These are phyloP conservation scores for Melipona bicolor DNA, from an alignment of 2,888 invertebrate species.

Conservation along the genomic window DNA sequence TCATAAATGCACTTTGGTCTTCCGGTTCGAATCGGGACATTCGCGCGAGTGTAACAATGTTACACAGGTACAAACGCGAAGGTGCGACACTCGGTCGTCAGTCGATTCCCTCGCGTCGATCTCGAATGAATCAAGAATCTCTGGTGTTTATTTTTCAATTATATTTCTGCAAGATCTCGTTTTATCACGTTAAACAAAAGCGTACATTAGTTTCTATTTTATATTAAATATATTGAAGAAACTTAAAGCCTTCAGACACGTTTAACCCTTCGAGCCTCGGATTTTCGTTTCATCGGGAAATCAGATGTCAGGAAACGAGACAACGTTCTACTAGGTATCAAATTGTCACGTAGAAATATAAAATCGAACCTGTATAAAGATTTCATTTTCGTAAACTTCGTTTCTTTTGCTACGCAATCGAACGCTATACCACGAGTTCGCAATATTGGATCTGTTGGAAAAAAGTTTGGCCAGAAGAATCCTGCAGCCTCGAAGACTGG, in stretches of 20 bases:
- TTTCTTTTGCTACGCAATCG: not conserved
- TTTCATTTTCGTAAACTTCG: not conserved
- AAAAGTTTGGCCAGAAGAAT: not conserved
- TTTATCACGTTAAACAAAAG: slow-evolving; percentile 60
- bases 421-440: not conserved
- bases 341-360: slow-evolving; percentile 8
- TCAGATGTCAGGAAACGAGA: not conserved
- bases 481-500: slow-evolving; percentile 20
- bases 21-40: slow-evolving; percentile 59
- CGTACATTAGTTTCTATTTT: slow-evolving; percentile 57
- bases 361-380: slow-evolving; percentile 21
- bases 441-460: not conserved
- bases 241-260: slow-evolving; percentile 48
- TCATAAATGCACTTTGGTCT: slow-evolving; percentile 64
- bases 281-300: not conserved
- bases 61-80: not conserved
- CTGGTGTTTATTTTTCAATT: slow-evolving; percentile 50
- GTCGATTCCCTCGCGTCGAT: slow-evolving; percentile 13
- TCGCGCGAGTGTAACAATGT: not conserved
- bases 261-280: slow-evolving; percentile 49
- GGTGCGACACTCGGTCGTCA: not conserved
- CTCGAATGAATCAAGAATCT: slow-evolving; percentile 16
- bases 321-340: not conserved
- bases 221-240: slow-evolving; percentile 47
- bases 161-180: slow-evolving; percentile 61